Evolutionary conservation across 2,113 vertebrate species (phyloP).

Genomic region (Corythaeola cristata): DNA sequence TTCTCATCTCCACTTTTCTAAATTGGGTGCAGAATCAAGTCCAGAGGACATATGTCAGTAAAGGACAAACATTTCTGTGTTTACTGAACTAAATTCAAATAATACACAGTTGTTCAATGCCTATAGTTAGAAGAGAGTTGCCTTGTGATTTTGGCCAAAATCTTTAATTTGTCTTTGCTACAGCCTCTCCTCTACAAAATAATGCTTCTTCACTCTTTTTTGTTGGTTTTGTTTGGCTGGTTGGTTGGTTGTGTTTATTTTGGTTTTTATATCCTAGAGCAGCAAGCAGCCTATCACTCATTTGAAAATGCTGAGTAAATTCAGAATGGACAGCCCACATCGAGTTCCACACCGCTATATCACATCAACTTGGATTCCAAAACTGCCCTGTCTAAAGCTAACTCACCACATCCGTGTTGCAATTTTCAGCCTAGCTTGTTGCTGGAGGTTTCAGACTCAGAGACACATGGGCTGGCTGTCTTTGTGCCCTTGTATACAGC

Average conservation of each 20-base stretch:
- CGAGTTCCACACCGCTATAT: background rate
- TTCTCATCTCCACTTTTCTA: background rate
- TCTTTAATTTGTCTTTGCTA: background rate
- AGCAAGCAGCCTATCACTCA: background rate
- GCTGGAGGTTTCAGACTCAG: background rate
- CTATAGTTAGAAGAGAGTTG: background rate
- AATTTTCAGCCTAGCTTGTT: background rate
- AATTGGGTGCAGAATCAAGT: background rate
- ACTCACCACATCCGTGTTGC: fast-evolving
- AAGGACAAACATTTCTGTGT: background rate
- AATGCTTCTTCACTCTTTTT: background rate
- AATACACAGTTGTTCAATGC: background rate
- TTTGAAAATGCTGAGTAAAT: background rate
- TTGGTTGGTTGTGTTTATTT: no score
- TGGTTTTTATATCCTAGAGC: background rate
- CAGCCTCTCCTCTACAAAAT: background rate
- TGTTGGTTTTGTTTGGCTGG: no score
- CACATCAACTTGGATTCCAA: background rate
- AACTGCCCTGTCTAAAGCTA: background rate
- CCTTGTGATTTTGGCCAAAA: background rate
- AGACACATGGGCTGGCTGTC: fast-evolving
- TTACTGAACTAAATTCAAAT: background rate
- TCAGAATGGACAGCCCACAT: background rate
- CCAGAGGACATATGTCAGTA: background rate
- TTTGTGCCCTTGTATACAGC: background rate